Conservation (phyloP, 2,888 invertebrate species). For the Catocala fraxini region DNA sequence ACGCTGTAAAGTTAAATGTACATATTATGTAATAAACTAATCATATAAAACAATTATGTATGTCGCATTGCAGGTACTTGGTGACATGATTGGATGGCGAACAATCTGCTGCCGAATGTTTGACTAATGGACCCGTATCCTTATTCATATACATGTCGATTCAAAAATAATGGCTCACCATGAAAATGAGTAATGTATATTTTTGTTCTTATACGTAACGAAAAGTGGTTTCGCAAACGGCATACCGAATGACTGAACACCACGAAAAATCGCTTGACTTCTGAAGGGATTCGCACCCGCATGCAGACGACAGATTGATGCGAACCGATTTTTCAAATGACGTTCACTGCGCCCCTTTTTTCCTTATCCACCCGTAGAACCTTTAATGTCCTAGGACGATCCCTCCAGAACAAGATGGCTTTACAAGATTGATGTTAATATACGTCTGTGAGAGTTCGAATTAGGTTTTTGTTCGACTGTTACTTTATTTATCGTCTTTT, state of each 20-base stretch:
- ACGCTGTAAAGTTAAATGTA: too few relatives aligned
- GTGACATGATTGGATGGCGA: not conserved
- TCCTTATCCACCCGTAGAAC: conserved; percentile 58
- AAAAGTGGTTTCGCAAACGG: conserved; percentile 52
- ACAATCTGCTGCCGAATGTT: not conserved
- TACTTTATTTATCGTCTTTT: not conserved
- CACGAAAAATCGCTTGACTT: conserved; percentile 66
- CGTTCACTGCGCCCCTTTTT: conserved; percentile 52
- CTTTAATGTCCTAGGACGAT: conserved; percentile 44
- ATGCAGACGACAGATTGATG: conserved; percentile 66
- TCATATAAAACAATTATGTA: too few relatives aligned
- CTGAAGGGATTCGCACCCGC: conserved; percentile 61
- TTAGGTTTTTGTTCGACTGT: conserved; percentile 12
- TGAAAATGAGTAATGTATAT: conserved; percentile 60
- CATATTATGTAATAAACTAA: too few relatives aligned
- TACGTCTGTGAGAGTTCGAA: conserved; percentile 24
- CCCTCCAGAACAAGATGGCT: conserved; percentile 47
- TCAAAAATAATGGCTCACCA: conserved; percentile 20
- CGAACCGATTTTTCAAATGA: conserved; percentile 63
- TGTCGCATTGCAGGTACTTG: too few relatives aligned
- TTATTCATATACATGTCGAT: conserved; percentile 6
- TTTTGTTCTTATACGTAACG: conserved; percentile 57
- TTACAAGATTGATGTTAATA: conserved; percentile 51
- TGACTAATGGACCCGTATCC: not conserved
- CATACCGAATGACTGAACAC: conserved; percentile 59